phyloP scores from a whole-genome alignment of 2,797 vertebrate genomes.

The Spinibarbus caldwelli region DNA sequence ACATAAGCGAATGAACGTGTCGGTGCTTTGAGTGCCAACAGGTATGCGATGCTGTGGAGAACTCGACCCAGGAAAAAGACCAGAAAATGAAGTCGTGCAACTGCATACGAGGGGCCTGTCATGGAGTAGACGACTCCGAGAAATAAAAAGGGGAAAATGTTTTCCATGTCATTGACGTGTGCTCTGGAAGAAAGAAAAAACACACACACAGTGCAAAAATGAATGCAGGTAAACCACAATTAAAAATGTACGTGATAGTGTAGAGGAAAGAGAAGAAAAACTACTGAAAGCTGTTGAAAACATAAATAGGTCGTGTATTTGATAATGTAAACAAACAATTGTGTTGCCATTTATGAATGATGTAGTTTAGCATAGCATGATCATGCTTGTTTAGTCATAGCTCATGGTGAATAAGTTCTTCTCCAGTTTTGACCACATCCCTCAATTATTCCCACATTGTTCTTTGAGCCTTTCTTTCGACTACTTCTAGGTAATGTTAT shows the following conservation, averaged over 20 bases:
- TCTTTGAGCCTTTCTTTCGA: neutral
- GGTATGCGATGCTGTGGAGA: constrained; percentile 88
- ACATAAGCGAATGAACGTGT: constrained; percentile 86
- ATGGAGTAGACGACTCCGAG: constrained; percentile 89
- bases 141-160: constrained; percentile 95
- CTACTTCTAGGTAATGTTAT: neutral
- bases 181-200: constrained; percentile 74
- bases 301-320: neutral
- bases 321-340: neutral
- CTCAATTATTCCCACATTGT: neutral
- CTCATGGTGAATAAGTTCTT: neutral
- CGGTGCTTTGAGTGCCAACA: constrained; percentile 82
- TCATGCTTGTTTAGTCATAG: neutral
- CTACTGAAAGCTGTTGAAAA: neutral
- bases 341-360: neutral
- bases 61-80: constrained; percentile 84
- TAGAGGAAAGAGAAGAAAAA: neutral
- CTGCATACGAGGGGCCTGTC: constrained; percentile 75
- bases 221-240: neutral
- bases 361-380: neutral
- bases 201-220: constrained; percentile 1
- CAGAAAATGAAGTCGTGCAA: constrained; percentile 89
- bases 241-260: neutral
- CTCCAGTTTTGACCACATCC: constrained; percentile 5
- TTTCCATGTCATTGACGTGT: constrained; percentile 93